Percentiles rank a stretch among this genome's conserved stretches.
Conservation (phyloP, 2,113 vertebrate genomes). For the Tragulus kanchil region DNA sequence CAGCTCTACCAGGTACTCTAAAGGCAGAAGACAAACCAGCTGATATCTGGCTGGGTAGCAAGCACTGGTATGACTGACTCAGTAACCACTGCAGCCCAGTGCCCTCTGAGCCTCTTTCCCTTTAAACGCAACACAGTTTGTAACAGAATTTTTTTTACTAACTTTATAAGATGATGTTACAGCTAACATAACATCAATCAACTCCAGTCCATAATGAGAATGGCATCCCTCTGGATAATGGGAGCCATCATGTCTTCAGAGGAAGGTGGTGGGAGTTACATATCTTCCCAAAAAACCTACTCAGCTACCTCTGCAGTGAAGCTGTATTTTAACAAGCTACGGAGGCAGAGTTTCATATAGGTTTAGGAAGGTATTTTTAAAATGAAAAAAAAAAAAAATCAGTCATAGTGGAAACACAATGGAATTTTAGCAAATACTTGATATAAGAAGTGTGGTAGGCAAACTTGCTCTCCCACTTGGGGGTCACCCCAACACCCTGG, state of each 20-base stretch:
- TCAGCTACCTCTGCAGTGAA: not conserved
- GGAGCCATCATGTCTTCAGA: not conserved
- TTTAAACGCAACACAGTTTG: not conserved
- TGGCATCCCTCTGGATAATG: not conserved
- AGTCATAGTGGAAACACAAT: not conserved
- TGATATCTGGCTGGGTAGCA: not conserved
- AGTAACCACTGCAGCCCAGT: not conserved
- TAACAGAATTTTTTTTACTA: not conserved
- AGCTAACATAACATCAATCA: not conserved
- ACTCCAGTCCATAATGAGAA: not conserved
- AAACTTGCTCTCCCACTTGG: not conserved
- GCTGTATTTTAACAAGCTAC: not conserved
- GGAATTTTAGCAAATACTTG: not conserved
- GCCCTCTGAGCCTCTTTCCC: not conserved
- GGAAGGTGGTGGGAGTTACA: not conserved
- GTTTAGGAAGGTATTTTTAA: not conserved
- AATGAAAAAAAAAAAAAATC: not conserved
- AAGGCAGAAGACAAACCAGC: not conserved
- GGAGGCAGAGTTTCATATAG: not conserved
- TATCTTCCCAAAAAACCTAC: not conserved
- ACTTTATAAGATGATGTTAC: not conserved
- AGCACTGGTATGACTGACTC: not conserved
- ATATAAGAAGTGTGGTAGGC: not conserved
- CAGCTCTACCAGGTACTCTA: conserved; percentile 96
- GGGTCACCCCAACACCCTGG: not conserved